These are phyloP conservation scores for Sepioteuthis lessoniana DNA, from an alignment of 2,888 invertebrate genomes.

Conservation along the genomic window DNA sequence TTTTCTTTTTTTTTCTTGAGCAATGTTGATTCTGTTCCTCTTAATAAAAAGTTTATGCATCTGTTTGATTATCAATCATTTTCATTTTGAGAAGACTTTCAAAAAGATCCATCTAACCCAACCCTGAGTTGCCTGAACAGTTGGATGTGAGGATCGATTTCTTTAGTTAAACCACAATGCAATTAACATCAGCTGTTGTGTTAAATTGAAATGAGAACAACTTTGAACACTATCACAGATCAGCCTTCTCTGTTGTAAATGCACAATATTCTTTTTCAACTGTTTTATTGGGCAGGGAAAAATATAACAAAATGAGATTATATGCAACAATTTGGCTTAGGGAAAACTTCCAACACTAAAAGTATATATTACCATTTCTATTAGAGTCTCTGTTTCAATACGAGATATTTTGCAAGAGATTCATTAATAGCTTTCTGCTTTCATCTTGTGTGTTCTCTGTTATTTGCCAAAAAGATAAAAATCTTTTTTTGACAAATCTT, in stretches of 20 bases:
- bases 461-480: too few relatives aligned
- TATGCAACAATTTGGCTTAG: background rate
- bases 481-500: too few relatives aligned
- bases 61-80: constrained; percentile 33
- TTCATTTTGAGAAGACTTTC: background rate
- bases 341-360: background rate
- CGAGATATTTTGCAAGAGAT: background rate
- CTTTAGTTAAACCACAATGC: background rate
- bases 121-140: background rate
- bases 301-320: background rate
- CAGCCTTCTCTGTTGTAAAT: background rate
- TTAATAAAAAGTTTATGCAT: constrained; percentile 17
- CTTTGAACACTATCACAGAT: background rate
- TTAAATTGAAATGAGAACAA: background rate
- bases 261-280: background rate
- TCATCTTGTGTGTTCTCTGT: background rate
- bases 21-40: background rate
- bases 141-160: background rate
- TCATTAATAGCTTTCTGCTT: background rate
- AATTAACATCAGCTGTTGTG: background rate
- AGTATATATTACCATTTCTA: background rate
- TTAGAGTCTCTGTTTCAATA: background rate
- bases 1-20: background rate
- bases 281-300: background rate
- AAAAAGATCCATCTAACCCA: background rate